A percentile compares a stretch with the other conserved stretches of the same genome.
phyloP scores from a whole-genome alignment of 2,113 vertebrate genomes.

The Pachypanchax playfairii region DNA sequence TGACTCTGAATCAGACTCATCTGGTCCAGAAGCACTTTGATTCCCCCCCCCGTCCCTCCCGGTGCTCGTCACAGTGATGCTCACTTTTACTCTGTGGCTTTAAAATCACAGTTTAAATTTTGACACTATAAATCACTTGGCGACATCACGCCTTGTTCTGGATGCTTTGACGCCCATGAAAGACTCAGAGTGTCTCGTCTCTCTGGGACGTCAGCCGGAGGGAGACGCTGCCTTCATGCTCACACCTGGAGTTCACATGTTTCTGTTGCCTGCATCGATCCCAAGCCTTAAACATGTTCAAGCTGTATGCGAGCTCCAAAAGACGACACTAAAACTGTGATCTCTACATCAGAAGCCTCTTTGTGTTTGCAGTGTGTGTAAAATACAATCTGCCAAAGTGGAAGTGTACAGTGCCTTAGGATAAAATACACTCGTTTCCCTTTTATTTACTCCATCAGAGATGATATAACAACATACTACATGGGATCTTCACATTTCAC shows the following conservation, averaged over 20 bases:
- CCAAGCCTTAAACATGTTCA: conserved; percentile 89
- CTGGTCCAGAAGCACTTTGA: conserved; percentile 75
- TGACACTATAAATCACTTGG: conserved; percentile 42
- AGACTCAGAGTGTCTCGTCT: conserved; percentile 14
- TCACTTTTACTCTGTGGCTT: conserved; percentile 36
- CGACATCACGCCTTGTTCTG: conserved; percentile 31
- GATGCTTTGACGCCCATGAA: conserved; percentile 12
- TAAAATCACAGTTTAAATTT: conserved; percentile 26
- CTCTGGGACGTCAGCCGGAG: conserved; percentile 33
- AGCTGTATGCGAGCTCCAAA: conserved; percentile 86
- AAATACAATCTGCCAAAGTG: conserved; percentile 96
- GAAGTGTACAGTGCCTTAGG: conserved; percentile 98
- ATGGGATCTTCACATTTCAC: conserved; percentile 46
- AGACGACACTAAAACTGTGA: conserved; percentile 93
- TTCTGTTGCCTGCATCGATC: conserved; percentile 74
- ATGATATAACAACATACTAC: conserved; percentile 36
- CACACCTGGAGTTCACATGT: conserved; percentile 53
- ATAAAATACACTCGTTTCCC: conserved; percentile 67
- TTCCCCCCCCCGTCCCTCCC: conserved; percentile 49
- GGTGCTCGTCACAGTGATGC: conserved; percentile 58
- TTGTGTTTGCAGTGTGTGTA: conserved; percentile 85
- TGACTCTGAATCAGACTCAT: conserved; percentile 38
- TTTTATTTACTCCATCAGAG: too few species aligned
- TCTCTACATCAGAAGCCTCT: conserved; percentile 87
- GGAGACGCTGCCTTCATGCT: conserved; percentile 69